Conservation (phyloP, 1,140 invertebrate species). For the Drosophila mojavensis region DNA sequence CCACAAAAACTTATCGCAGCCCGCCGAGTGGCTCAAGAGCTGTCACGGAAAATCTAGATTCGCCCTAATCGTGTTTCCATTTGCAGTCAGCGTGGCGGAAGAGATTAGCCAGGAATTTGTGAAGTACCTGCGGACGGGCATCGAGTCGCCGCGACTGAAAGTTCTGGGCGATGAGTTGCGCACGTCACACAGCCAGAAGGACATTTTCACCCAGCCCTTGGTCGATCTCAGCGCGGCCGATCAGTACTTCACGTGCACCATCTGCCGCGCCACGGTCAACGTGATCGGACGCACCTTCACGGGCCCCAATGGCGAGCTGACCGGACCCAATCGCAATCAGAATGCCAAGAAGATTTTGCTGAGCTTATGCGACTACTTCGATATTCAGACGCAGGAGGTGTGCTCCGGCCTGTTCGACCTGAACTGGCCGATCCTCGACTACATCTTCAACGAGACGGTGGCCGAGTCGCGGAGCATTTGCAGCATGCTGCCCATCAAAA, state of each 20-base stretch:
- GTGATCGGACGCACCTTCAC: constrained; percentile 80
- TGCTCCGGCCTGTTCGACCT: constrained; percentile 84
- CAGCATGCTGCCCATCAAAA: constrained; percentile 64
- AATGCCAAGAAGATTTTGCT: constrained; percentile 84
- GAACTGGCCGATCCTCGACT: constrained; percentile 65
- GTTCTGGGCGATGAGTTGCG: constrained; percentile 47
- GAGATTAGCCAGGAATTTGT: constrained; percentile 69
- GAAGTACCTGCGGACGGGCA: constrained; percentile 56
- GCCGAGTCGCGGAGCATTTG: constrained; percentile 66
- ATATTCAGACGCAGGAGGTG: constrained; percentile 84
- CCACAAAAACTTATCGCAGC: neutral
- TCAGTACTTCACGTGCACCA: constrained; percentile 84
- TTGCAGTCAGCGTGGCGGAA: constrained; percentile 52
- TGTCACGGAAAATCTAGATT: neutral
- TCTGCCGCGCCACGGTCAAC: constrained; percentile 85
- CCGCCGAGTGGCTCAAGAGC: constrained; percentile 41
- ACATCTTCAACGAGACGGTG: constrained; percentile 59
- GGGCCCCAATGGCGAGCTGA: constrained; percentile 49
- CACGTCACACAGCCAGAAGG: constrained; percentile 49
- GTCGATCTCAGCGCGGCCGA: constrained; percentile 48
- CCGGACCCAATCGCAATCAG: constrained; percentile 74
- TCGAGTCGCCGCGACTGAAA: constrained; percentile 40
- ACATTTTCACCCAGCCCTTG: constrained; percentile 63
- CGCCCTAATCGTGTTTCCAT: neutral
- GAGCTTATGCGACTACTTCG: constrained; percentile 58